phyloP scores from a whole-genome alignment of 2,888 invertebrate genomes.

The Polydrusus pterygomalis region DNA sequence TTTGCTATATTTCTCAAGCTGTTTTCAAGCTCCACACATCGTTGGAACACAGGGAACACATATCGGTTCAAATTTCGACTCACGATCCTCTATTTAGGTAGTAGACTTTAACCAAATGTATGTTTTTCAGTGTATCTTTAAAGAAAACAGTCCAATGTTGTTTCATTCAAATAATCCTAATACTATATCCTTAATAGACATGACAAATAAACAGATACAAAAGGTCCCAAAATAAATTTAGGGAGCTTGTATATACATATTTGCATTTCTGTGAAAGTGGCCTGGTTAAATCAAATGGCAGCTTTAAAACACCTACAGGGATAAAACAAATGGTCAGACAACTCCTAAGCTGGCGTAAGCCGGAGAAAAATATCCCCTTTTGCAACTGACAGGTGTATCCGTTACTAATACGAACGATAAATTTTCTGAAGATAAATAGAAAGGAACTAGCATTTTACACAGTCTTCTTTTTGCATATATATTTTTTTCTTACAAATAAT shows the following conservation, averaged over 20 bases:
- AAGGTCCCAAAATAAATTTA: conserved; percentile 19
- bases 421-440: conserved; percentile 32
- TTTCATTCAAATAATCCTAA: too few relatives aligned
- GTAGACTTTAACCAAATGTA: too few relatives aligned
- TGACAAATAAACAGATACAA: conserved; percentile 20
- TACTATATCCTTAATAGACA: conserved; percentile 2
- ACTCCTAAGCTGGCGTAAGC: conserved; percentile 40
- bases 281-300: conserved; percentile 42
- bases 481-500: not conserved
- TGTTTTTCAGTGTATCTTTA: too few relatives aligned
- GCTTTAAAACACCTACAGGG: conserved; percentile 48
- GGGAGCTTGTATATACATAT: conserved; percentile 8
- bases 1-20: too few relatives aligned
- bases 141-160: too few relatives aligned
- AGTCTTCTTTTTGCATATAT: conserved; percentile 2
- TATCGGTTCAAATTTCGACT: too few relatives aligned
- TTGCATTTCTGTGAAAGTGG: conserved; percentile 35
- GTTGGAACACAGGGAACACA: too few relatives aligned
- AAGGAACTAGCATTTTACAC: conserved; percentile 17
- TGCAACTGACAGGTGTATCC: conserved; percentile 45
- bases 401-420: conserved; percentile 45
- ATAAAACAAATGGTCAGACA: conserved; percentile 47
- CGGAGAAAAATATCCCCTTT: conserved; percentile 47
- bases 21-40: too few relatives aligned
- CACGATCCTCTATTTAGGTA: too few relatives aligned